Evolutionary conservation across 2,888 invertebrate species (phyloP).

Genomic region (Eristalis intricaria): DNA sequence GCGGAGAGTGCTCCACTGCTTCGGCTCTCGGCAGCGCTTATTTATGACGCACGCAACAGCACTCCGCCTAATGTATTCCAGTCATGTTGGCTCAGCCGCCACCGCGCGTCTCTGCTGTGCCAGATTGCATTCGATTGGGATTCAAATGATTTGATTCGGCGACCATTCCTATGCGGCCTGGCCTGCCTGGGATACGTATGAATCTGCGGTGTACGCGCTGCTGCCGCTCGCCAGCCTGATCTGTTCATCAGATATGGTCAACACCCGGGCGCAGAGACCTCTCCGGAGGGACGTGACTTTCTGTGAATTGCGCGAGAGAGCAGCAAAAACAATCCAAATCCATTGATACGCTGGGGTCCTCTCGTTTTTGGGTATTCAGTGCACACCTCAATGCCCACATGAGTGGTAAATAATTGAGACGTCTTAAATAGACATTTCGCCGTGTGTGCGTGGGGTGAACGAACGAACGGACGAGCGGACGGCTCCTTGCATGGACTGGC

Average conservation of each 20-base stretch:
- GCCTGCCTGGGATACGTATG: conserved; percentile 17
- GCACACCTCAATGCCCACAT: conserved; percentile 59
- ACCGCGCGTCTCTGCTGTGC: conserved; percentile 19
- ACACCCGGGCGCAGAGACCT: conserved; percentile 41
- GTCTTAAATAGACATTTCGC: conserved; percentile 11
- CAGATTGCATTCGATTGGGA: conserved; percentile 48
- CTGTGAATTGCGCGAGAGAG: conserved; percentile 44
- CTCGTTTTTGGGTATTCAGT: conserved; percentile 62
- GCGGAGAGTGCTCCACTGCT: conserved; percentile 51
- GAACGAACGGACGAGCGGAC: conserved; percentile 32
- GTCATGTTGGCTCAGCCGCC: conserved; percentile 41
- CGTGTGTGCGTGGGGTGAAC: conserved; percentile 28
- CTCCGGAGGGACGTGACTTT: conserved; percentile 60
- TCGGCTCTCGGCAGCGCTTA: conserved; percentile 46
- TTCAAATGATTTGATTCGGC: conserved; percentile 64
- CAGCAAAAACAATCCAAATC: conserved; percentile 20
- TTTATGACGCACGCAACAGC: conserved; percentile 67
- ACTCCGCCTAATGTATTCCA: conserved; percentile 66
- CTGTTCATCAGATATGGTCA: conserved; percentile 65
- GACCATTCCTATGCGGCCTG: conserved; percentile 17
- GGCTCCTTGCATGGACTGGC: not conserved
- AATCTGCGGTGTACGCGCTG: conserved; percentile 47
- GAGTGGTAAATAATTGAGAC: conserved; percentile 59
- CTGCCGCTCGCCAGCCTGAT: conserved; percentile 35
- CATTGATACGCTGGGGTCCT: conserved; percentile 40